These are phyloP conservation scores for Capitulum mitella DNA, from an alignment of 2,888 invertebrate species.

Conservation along the genomic window DNA sequence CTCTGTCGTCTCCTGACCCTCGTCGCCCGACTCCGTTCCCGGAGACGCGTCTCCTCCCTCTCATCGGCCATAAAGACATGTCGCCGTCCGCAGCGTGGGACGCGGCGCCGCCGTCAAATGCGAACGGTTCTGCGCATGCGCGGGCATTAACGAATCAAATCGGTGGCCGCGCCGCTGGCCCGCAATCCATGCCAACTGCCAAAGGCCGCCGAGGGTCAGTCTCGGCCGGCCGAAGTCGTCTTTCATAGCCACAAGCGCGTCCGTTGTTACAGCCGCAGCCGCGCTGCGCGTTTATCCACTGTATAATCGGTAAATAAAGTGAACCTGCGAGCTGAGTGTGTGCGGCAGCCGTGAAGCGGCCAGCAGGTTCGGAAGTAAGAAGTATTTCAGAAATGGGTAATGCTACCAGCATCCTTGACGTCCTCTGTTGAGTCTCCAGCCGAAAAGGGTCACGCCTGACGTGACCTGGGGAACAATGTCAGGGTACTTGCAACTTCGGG, in stretches of 20 bases:
- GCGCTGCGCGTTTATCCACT: background rate
- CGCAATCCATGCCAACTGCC: background rate
- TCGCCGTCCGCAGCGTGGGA: background rate
- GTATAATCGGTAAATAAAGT: slow-evolving; percentile 19
- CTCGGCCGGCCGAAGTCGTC: background rate
- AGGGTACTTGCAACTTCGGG: too few species aligned
- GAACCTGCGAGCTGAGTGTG: background rate
- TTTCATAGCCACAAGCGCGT: slow-evolving; percentile 11
- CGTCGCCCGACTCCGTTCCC: too few species aligned
- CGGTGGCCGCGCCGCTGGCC: background rate
- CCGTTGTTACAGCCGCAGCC: slow-evolving; percentile 2
- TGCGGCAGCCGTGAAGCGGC: too few species aligned
- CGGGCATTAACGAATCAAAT: slow-evolving; percentile 17
- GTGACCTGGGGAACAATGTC: too few species aligned
- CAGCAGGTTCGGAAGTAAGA: too few species aligned
- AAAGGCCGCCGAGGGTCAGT: background rate
- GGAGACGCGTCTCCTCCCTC: too few species aligned
- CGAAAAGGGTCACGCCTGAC: too few species aligned
- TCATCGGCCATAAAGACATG: slow-evolving; percentile 9
- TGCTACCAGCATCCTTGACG: too few species aligned
- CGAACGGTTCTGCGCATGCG: background rate
- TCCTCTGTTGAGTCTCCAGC: too few species aligned
- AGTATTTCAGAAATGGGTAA: too few species aligned
- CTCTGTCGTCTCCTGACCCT: too few species aligned
- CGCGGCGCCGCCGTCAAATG: background rate